Percentiles rank a stretch among this genome's conserved stretches.
phyloP scores from a whole-genome alignment of 2,797 vertebrate species.

The Lepilemur septentrionalis region DNA sequence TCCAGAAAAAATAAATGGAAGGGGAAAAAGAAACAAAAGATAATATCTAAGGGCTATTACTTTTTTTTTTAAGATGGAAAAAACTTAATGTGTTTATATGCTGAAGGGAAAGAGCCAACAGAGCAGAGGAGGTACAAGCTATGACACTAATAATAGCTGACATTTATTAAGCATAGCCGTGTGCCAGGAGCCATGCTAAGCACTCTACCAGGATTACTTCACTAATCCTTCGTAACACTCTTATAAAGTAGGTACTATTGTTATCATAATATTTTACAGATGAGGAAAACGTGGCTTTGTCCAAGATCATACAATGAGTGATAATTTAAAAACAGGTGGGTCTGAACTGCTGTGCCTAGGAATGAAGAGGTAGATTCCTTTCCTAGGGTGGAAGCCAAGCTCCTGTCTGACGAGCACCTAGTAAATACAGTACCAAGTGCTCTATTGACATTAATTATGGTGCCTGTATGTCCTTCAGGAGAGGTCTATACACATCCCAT shows the following conservation, averaged over 20 bases:
- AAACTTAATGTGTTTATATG: slow-evolving; percentile 51
- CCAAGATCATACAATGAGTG: background rate
- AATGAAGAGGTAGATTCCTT: background rate
- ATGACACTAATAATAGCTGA: background rate
- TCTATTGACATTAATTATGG: background rate
- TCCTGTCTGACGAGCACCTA: background rate
- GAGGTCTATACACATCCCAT: fast-evolving
- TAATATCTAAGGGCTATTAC: background rate
- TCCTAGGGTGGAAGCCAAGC: background rate
- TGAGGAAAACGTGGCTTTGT: background rate
- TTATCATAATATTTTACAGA: slow-evolving; percentile 17
- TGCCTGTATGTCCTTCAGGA: background rate
- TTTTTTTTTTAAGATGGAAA: slow-evolving; percentile 47
- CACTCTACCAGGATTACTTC: background rate
- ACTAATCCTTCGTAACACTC: background rate
- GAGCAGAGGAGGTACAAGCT: background rate
- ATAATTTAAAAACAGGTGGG: background rate
- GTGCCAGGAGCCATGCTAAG: background rate
- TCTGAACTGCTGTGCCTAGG: background rate
- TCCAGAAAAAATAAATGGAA: background rate
- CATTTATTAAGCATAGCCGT: background rate
- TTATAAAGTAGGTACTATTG: background rate
- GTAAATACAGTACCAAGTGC: background rate
- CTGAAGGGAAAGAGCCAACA: background rate
- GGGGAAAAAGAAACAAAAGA: background rate